Conservation (phyloP, 2,888 invertebrate species). For the Rhorus exstirpatorius region DNA sequence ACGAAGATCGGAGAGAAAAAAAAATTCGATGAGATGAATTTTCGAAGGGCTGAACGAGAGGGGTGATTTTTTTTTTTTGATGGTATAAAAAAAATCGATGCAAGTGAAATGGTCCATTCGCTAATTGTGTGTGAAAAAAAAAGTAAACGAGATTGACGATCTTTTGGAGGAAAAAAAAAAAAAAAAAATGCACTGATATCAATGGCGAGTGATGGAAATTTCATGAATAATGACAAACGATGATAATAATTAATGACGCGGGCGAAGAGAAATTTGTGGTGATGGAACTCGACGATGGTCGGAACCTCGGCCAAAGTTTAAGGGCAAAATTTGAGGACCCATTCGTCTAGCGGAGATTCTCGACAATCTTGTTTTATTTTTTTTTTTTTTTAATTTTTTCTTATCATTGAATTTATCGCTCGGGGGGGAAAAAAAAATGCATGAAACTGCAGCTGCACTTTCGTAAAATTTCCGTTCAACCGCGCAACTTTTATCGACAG, state of each 20-base stretch:
- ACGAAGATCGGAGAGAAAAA: not conserved
- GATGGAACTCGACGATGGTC: conserved; percentile 74
- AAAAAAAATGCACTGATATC: not conserved
- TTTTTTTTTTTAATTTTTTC: conserved; percentile 17
- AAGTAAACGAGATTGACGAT: conserved; percentile 12
- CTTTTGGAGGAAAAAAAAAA: not conserved
- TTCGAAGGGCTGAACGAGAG: not conserved
- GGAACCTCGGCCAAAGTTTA: conserved; percentile 85
- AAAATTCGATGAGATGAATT: conserved; percentile 1
- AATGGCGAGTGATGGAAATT: not conserved
- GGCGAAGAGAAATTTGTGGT: not conserved
- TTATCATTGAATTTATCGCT: not conserved
- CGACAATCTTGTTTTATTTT: conserved; percentile 73
- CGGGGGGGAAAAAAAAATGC: not conserved
- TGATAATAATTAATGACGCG: conserved; percentile 27
- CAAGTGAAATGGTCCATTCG: conserved; percentile 37
- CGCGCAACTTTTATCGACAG: too few species aligned
- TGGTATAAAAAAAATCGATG: conserved; percentile 10
- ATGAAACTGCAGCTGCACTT: not conserved
- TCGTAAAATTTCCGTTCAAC: too few species aligned
- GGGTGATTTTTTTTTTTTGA: conserved; percentile 19
- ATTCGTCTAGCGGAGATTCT: conserved; percentile 85
- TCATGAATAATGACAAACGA: conserved; percentile 6
- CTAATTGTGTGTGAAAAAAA: not conserved
- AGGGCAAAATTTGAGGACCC: conserved; percentile 73